A percentile compares a stretch with the other conserved stretches of the same genome.
Evolutionary conservation across 2,113 vertebrate species (phyloP).

Genomic region (Martes martes): DNA sequence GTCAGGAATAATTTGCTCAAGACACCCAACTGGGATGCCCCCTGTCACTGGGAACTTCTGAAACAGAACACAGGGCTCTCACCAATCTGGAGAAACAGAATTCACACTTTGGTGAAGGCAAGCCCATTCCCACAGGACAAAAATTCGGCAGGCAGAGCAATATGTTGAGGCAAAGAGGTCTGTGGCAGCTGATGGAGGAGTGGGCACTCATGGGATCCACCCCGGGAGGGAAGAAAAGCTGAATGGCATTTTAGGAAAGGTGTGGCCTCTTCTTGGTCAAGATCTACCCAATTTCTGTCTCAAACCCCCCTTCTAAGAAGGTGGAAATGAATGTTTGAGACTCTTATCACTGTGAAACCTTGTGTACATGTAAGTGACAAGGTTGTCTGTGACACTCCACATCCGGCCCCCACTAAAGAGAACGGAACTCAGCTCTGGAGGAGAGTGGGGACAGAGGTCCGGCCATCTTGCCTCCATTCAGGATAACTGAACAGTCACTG

Average conservation of each 20-base stretch:
- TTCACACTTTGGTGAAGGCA: not conserved
- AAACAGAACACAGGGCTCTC: not conserved
- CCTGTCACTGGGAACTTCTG: not conserved
- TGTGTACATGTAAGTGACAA: not conserved
- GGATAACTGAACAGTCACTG: not conserved
- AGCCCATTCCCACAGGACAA: not conserved
- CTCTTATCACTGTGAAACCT: too few species aligned
- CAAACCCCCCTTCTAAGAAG: not conserved
- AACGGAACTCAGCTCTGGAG: not conserved
- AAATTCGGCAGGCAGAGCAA: too few species aligned
- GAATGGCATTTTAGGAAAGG: not conserved
- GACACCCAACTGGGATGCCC: not conserved
- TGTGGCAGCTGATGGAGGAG: fast-evolving
- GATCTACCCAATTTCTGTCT: fast-evolving
- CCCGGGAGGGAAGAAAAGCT: not conserved
- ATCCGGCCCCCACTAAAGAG: not conserved
- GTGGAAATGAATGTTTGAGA: too few species aligned
- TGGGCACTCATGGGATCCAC: not conserved
- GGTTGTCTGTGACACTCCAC: too few species aligned
- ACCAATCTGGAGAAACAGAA: not conserved
- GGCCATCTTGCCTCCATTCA: not conserved
- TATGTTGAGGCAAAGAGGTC: too few species aligned
- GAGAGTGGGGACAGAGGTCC: not conserved
- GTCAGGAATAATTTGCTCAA: not conserved
- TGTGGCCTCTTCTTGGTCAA: not conserved